A percentile compares a stretch with the other conserved stretches of the same genome.
Conservation (phyloP, 2,113 vertebrate genomes). For the Monarcha castaneiventris region DNA sequence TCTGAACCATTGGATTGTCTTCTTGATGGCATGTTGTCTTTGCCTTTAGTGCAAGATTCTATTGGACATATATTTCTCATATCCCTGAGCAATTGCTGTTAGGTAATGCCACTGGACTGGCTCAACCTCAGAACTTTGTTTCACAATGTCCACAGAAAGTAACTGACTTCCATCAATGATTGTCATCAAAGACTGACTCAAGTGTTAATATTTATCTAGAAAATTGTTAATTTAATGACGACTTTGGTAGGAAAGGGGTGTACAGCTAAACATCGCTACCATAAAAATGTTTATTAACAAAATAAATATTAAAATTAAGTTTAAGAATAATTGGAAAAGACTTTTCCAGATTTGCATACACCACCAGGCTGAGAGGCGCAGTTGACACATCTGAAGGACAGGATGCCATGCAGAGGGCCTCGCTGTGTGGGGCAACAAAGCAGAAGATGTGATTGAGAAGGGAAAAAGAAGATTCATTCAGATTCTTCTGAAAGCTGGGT, state of each 20-base stretch:
- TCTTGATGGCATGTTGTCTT: neutral
- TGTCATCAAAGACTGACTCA: conserved; percentile 61
- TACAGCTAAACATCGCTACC: neutral
- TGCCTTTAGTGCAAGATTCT: neutral
- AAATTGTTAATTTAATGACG: conserved; percentile 2
- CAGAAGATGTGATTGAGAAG: neutral
- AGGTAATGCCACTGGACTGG: neutral
- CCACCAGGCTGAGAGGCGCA: neutral
- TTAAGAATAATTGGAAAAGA: conserved; percentile 4
- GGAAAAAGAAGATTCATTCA: neutral
- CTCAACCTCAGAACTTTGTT: conserved; percentile 16
- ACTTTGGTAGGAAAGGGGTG: conserved; percentile 2
- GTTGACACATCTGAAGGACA: neutral
- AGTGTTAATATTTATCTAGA: neutral
- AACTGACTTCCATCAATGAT: conserved; percentile 63
- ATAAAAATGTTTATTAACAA: neutral
- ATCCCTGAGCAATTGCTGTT: neutral
- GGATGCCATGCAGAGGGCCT: neutral
- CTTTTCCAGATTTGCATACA: neutral
- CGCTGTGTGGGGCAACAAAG: neutral
- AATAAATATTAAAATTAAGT: conserved; percentile 8
- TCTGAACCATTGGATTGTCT: neutral
- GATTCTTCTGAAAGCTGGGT: neutral
- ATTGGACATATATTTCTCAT: neutral
- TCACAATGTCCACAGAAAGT: conserved; percentile 68